Conservation (phyloP, 2,888 invertebrate species). For the Crepidodera aurea region DNA sequence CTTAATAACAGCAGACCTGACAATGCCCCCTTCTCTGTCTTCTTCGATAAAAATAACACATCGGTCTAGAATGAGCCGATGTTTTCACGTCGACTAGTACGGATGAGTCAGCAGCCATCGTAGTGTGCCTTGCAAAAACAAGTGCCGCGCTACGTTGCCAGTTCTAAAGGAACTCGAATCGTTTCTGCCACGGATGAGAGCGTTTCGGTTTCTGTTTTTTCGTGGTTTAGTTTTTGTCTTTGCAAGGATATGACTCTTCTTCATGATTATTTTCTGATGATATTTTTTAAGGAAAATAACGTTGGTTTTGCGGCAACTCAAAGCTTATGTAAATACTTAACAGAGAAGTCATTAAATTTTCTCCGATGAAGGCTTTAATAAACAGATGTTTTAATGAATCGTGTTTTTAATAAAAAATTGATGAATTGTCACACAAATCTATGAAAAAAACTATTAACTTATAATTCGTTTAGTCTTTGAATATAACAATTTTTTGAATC, state of each 20-base stretch:
- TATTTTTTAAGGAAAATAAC: too few species aligned
- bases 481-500: too few species aligned
- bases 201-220: conserved; percentile 4
- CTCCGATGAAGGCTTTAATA: too few species aligned
- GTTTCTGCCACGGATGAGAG: conserved; percentile 16
- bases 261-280: not conserved
- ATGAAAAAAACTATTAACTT: too few species aligned
- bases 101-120: conserved; percentile 60
- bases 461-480: too few species aligned
- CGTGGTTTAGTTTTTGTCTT: not conserved
- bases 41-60: conserved; percentile 41
- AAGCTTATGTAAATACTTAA: too few species aligned
- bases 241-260: not conserved
- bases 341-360: too few species aligned
- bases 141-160: conserved; percentile 46
- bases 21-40: conserved; percentile 4
- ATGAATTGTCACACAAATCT: too few species aligned
- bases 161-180: conserved; percentile 15
- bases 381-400: too few species aligned
- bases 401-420: too few species aligned
- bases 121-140: conserved; percentile 52
- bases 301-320: too few species aligned
- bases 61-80: conserved; percentile 40
- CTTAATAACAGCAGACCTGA: not conserved
- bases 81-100: conserved; percentile 56